Evolutionary conservation across 2,113 vertebrate species (phyloP).

Genomic region (Takifugu bimaculatus): DNA sequence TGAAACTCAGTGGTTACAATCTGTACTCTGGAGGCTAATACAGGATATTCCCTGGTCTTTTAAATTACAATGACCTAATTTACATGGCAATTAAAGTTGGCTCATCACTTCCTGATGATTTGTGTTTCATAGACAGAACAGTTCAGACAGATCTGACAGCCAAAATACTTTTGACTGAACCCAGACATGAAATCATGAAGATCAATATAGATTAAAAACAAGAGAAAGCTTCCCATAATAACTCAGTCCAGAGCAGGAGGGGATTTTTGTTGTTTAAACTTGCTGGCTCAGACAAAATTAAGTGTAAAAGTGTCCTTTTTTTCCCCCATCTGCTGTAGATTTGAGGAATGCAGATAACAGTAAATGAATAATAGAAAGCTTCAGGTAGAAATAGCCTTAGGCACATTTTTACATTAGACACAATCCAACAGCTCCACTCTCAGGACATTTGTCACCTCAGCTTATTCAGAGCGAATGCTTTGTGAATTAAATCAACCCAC

Average conservation of each 20-base stretch:
- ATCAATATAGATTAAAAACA: not conserved
- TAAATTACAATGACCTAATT: no score
- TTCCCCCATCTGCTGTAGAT: constrained; percentile 8
- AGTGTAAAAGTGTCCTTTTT: not conserved
- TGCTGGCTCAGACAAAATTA: not conserved
- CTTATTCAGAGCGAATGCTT: constrained; percentile 32
- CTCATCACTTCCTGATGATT: no score
- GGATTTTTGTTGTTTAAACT: not conserved
- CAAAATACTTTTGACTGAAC: no score
- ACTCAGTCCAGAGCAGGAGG: not conserved
- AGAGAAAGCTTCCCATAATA: not conserved
- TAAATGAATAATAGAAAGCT: constrained; percentile 20
- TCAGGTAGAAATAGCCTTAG: constrained; percentile 12
- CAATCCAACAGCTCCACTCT: constrained; percentile 34
- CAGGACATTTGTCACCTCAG: constrained; percentile 28
- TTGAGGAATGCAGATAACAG: constrained; percentile 7
- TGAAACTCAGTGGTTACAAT: no score
- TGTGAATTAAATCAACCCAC: constrained; percentile 34
- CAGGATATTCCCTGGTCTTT: no score
- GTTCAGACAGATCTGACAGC: no score
- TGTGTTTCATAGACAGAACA: no score
- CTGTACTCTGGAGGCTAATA: no score
- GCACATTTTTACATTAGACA: constrained; percentile 34
- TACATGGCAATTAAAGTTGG: no score
- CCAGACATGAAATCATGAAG: no score